These are phyloP conservation scores for Parotia lawesii DNA, from an alignment of 2,113 vertebrate species.

Conservation along the genomic window DNA sequence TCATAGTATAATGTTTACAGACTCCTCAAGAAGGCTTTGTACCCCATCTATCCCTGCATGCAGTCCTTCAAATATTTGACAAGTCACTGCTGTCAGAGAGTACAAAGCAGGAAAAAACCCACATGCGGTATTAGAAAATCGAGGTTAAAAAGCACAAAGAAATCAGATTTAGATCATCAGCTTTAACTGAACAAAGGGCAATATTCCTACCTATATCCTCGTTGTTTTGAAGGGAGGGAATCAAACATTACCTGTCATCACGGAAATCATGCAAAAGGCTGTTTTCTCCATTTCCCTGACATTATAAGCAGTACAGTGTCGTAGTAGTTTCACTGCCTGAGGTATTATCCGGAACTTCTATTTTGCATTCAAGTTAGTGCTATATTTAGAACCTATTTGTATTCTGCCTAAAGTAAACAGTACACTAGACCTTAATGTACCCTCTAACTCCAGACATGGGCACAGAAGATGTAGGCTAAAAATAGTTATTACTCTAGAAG, in stretches of 20 bases:
- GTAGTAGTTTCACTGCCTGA: background rate
- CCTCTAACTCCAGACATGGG: constrained; percentile 42
- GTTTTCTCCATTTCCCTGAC: background rate
- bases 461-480: constrained; percentile 45
- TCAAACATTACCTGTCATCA: background rate
- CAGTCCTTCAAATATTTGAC: background rate
- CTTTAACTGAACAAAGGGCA: background rate
- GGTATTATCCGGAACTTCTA: constrained; percentile 23
- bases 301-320: background rate
- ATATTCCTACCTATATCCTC: background rate
- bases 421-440: constrained; percentile 55
- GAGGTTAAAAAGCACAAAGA: background rate
- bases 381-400: constrained; percentile 61
- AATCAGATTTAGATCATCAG: background rate
- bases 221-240: background rate
- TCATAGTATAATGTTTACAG: background rate
- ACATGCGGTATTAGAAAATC: fast-evolving
- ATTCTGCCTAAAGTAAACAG: constrained; percentile 38
- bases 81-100: background rate
- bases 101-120: background rate
- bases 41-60: background rate
- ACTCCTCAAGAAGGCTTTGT: background rate
- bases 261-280: background rate
- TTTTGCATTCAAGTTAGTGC: constrained; percentile 20
- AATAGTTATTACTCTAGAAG: constrained; percentile 48